Conservation (phyloP, 2,113 vertebrate species). For the Lophura nycthemera region DNA sequence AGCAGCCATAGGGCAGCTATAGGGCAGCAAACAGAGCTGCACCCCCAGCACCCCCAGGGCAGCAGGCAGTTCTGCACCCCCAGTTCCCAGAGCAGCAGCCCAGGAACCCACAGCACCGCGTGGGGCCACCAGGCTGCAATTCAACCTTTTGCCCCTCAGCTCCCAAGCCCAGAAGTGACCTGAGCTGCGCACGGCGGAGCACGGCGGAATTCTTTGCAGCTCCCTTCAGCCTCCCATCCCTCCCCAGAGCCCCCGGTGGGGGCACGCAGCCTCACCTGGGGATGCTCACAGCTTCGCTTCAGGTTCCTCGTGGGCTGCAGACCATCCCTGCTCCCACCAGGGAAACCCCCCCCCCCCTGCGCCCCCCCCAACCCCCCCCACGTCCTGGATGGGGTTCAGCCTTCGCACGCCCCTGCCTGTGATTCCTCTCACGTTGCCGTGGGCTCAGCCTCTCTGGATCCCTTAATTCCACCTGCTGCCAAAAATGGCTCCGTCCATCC, state of each 20-base stretch:
- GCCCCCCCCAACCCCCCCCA: too few relatives aligned
- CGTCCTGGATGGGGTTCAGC: neutral
- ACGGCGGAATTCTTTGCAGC: neutral
- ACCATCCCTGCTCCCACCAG: neutral
- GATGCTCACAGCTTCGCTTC: neutral
- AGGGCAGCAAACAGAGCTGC: too few relatives aligned
- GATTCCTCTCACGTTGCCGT: neutral
- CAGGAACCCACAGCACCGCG: too few relatives aligned
- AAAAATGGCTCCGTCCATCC: slow-evolving; percentile 55
- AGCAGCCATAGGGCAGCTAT: too few relatives aligned
- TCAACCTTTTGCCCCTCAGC: too few relatives aligned
- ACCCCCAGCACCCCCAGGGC: too few relatives aligned
- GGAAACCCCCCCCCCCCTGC: neutral
- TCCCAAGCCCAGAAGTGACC: too few relatives aligned
- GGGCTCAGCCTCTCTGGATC: neutral
- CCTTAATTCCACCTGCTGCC: slow-evolving; percentile 54
- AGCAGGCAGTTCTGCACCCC: too few relatives aligned
- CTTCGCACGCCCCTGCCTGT: slow-evolving; percentile 17
- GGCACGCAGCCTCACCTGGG: too few relatives aligned
- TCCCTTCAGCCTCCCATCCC: neutral
- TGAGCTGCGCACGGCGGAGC: too few relatives aligned
- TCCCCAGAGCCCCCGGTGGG: neutral
- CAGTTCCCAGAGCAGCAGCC: too few relatives aligned
- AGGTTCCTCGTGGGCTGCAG: neutral
- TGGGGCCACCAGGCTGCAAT: too few relatives aligned